Conservation (phyloP, 2,113 vertebrate species). For the Pomatostomus ruficeps region DNA sequence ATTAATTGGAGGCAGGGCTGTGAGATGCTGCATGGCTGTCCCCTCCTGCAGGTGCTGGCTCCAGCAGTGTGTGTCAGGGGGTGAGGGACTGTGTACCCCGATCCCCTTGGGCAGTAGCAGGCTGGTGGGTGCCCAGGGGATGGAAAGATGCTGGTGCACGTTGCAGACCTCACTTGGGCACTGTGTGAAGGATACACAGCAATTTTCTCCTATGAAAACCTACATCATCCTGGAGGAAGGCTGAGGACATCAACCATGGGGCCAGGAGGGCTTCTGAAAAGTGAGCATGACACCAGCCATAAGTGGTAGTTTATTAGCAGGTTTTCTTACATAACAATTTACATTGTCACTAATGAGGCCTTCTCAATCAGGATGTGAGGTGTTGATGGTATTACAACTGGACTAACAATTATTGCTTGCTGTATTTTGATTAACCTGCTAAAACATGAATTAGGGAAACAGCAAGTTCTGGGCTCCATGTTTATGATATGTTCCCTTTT, state of each 20-base stretch:
- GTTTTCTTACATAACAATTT: neutral
- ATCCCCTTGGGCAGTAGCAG: neutral
- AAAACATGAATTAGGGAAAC: neutral
- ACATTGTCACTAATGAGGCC: neutral
- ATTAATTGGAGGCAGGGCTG: neutral
- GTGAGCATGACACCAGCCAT: accelerated
- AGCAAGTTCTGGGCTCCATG: neutral
- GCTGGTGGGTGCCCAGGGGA: neutral
- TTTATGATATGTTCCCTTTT: neutral
- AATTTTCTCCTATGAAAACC: accelerated
- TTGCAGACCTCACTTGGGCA: accelerated
- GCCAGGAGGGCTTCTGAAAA: neutral
- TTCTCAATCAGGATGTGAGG: neutral
- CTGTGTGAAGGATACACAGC: neutral
- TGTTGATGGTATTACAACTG: neutral
- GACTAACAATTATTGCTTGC: neutral
- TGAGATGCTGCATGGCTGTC: accelerated
- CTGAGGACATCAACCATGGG: neutral
- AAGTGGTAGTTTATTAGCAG: neutral
- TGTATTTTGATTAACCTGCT: neutral
- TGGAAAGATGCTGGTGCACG: neutral
- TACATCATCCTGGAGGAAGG: neutral
- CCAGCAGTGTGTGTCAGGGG: neutral
- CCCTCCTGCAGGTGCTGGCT: neutral
- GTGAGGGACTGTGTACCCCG: accelerated